phyloP scores from a whole-genome alignment of 30 jellyfish, hydroid and myxozoan genomes.

The Nemopilema nomurai region DNA sequence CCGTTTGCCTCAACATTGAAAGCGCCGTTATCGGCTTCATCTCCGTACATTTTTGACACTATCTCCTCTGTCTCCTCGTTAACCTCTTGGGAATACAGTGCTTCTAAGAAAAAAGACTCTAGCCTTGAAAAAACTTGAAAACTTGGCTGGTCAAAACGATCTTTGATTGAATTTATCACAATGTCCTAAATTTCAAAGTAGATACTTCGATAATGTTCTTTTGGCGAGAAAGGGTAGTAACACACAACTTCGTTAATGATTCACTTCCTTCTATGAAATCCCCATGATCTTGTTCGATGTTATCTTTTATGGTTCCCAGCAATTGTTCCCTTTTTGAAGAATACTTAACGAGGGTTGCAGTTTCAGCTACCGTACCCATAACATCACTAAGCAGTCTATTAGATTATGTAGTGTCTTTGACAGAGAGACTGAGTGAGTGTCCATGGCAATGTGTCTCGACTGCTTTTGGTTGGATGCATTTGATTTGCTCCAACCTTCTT shows the following conservation, averaged over 20 bases:
- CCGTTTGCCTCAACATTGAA: no score
- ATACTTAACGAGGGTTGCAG: conserved; percentile 54
- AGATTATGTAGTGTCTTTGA: conserved; percentile 37
- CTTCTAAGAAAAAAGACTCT: no score
- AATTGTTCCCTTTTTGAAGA: conserved; percentile 74
- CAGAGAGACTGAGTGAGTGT: conserved; percentile 67
- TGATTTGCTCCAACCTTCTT: conserved; percentile 26
- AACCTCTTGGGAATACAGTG: no score
- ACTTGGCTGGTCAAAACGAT: no score
- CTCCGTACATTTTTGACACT: no score
- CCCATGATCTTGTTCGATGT: conserved; percentile 34
- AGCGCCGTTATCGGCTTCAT: no score
- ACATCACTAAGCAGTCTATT: conserved; percentile 38
- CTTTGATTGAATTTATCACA: no score
- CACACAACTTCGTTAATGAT: background rate
- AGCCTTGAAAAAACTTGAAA: no score
- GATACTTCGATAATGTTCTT: no score
- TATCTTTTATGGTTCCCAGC: conserved; percentile 38
- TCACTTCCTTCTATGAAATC: background rate
- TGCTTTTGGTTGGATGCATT: conserved; percentile 59
- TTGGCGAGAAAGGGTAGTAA: no score
- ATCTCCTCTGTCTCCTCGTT: no score
- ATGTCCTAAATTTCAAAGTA: no score
- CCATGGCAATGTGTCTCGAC: conserved; percentile 74
- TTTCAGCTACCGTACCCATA: conserved; percentile 67